Evolutionary conservation across 2,888 invertebrate species (phyloP), one percentile per base, ranked within the genome.

Genomic region (Dicyrtoma fusca): DNA sequence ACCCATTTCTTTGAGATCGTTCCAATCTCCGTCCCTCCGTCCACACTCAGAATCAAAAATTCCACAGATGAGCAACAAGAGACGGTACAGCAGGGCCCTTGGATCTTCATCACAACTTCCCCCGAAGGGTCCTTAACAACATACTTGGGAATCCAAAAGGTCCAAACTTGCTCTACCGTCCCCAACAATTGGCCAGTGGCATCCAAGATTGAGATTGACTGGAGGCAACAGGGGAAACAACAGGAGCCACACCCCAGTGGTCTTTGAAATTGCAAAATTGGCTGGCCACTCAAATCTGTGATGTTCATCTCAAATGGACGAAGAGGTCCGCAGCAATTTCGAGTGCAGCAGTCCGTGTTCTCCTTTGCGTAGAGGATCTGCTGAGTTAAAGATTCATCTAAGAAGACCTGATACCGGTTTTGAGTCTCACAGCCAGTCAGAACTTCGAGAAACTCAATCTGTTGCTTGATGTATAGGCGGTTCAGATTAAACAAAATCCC

Each of bases 401-500:
- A n/a, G 10, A 14, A 57, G 11, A 68, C 55, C 19, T 65, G 47
- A n/a, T 65, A 65, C n/a, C 19, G n/a, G 42, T 66, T 66, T 8
- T 66, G 1, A 14, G 53, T 66, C 42, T 66, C 66, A 19, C 53
- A 66, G 4, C 66, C 66, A n/a, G 14, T 25, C 21, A 53, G n/a
- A 14, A 69, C 83, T 87, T 91, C 90, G 76, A 92, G 83, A 62
- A 91, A 81, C 83, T 93, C 92, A 44, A 92, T 88, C 85, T 92
- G 90, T 84, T 93, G 93, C 80, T 91, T 90, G 73, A 94, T 89
- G 77, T 92, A 86, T 71, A 94, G 85, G 81, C 91, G 90, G 83
- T 94, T 92, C 88, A 94, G 89, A 88, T 88, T 88, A 86, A 91
- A 91, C 85, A 94, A 91, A 88, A 92, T 94, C 86, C 92, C 93